Percentiles rank a stretch among this genome's conserved stretches.
Evolutionary conservation across 2,797 vertebrate genomes (phyloP).

Genomic region (Lithobates pipiens): DNA sequence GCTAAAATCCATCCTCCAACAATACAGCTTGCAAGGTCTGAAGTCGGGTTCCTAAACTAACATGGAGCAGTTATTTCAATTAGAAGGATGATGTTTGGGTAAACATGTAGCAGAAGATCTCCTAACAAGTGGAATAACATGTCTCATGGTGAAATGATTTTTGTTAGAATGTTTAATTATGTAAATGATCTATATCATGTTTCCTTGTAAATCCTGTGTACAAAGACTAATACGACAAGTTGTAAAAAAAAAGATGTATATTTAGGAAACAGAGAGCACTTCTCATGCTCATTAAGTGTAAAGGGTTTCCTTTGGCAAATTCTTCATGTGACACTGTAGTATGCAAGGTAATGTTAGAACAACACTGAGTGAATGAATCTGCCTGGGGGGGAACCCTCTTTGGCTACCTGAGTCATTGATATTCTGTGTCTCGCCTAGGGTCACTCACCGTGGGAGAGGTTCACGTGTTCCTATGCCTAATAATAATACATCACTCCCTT

Average conservation of each 20-base stretch:
- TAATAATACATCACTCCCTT: slow-evolving; percentile 38
- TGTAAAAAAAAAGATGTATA: slow-evolving; percentile 55
- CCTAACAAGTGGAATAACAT: slow-evolving; percentile 37
- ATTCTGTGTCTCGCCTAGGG: slow-evolving; percentile 55
- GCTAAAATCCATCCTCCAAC: slow-evolving; percentile 2
- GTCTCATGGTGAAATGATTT: slow-evolving; percentile 37
- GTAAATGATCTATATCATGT: slow-evolving; percentile 32
- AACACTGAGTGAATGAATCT: slow-evolving; percentile 52
- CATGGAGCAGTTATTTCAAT: slow-evolving; percentile 46
- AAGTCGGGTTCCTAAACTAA: slow-evolving; percentile 50
- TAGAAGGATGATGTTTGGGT: slow-evolving; percentile 28
- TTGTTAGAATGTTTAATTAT: slow-evolving; percentile 42
- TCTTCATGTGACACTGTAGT: slow-evolving; percentile 59
- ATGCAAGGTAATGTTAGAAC: slow-evolving; percentile 59
- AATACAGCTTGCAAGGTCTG: slow-evolving; percentile 7
- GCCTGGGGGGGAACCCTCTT: slow-evolving; percentile 41
- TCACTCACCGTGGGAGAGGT: slow-evolving; percentile 48
- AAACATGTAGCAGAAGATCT: slow-evolving; percentile 47
- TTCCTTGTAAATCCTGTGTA: slow-evolving; percentile 40
- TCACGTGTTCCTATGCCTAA: slow-evolving; percentile 48
- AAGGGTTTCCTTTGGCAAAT: slow-evolving; percentile 60
- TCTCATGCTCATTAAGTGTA: slow-evolving; percentile 53
- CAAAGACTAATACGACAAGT: slow-evolving; percentile 45
- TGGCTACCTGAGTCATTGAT: slow-evolving; percentile 59
- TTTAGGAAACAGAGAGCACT: slow-evolving; percentile 60